phyloP scores from a whole-genome alignment of 2,888 invertebrate genomes.

The Cephus sareptanus region DNA sequence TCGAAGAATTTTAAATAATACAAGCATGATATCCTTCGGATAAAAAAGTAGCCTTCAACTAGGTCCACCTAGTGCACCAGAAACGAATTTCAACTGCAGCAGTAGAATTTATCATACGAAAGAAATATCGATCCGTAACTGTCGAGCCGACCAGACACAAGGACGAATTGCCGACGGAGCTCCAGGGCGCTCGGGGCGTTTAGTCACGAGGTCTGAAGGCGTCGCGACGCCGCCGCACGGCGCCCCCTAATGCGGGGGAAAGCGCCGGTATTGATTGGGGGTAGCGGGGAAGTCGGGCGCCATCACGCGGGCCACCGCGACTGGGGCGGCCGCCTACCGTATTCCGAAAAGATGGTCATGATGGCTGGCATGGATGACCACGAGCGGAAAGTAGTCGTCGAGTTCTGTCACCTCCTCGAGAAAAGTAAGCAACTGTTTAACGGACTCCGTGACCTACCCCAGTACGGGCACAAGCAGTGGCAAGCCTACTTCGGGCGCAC shows the following conservation, averaged over 20 bases:
- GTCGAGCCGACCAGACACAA: not conserved
- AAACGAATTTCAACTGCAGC: not conserved
- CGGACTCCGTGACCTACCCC: slow-evolving; percentile 95
- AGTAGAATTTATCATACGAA: not conserved
- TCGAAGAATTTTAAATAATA: not conserved
- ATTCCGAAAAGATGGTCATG: slow-evolving; percentile 73
- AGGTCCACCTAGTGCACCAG: not conserved
- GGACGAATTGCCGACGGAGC: not conserved
- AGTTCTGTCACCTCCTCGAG: slow-evolving; percentile 95
- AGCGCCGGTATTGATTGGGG: slow-evolving; percentile 50
- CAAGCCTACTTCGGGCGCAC: slow-evolving; percentile 96
- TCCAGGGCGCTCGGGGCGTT: slow-evolving; percentile 12
- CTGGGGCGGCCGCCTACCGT: slow-evolving; percentile 26
- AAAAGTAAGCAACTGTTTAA: slow-evolving; percentile 98
- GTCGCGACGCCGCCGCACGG: slow-evolving; percentile 31
- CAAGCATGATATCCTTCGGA: not conserved
- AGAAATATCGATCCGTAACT: slow-evolving; percentile 1
- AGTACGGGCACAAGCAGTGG: slow-evolving; percentile 98
- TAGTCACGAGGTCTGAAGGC: slow-evolving; percentile 22
- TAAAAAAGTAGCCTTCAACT: not conserved
- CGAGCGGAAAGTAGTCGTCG: slow-evolving; percentile 91
- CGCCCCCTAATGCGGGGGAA: slow-evolving; percentile 53
- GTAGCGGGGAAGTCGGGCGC: slow-evolving; percentile 42
- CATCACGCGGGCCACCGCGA: slow-evolving; percentile 52
- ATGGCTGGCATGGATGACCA: slow-evolving; percentile 87